phyloP scores from a whole-genome alignment of 2,888 invertebrate species.

The Phengaris alcon region DNA sequence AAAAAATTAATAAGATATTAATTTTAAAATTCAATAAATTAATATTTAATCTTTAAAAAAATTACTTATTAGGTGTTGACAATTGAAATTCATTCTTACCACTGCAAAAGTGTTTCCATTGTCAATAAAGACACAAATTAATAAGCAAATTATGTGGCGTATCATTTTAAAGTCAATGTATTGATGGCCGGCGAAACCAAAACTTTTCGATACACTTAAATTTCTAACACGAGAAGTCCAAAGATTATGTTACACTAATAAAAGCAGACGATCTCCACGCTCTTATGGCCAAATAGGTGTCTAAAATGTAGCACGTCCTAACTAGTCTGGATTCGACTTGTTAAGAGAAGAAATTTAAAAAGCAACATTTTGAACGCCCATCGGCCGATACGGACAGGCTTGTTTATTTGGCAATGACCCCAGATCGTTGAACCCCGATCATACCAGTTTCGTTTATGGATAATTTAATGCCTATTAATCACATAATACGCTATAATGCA shows the following conservation, averaged over 20 bases:
- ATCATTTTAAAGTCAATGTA: constrained; percentile 45
- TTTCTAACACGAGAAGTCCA: constrained; percentile 45
- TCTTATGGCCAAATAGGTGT: constrained; percentile 55
- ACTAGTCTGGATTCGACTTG: constrained; percentile 31
- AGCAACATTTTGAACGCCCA: constrained; percentile 62
- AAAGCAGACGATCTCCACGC: constrained; percentile 59
- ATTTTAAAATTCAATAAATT: background rate
- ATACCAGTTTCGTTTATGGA: constrained; percentile 36
- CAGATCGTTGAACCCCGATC: constrained; percentile 60
- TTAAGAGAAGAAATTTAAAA: constrained; percentile 38
- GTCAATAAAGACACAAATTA: constrained; percentile 49
- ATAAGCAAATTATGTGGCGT: constrained; percentile 49
- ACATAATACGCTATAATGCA: constrained; percentile 28
- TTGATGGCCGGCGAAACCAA: background rate
- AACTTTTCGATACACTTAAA: constrained; percentile 26
- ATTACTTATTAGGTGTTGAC: background rate
- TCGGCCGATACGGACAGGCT: constrained; percentile 56
- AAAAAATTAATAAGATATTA: background rate
- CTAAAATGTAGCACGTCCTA: constrained; percentile 61
- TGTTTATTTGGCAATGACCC: constrained; percentile 76
- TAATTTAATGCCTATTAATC: constrained; percentile 39
- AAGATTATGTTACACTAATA: constrained; percentile 71
- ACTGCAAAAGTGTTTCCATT: constrained; percentile 46
- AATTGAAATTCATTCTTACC: constrained; percentile 47
- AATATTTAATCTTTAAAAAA: background rate